Base-by-base conservation (phyloP, 2,888 invertebrate genomes). In the Pammene aurita region DNA sequence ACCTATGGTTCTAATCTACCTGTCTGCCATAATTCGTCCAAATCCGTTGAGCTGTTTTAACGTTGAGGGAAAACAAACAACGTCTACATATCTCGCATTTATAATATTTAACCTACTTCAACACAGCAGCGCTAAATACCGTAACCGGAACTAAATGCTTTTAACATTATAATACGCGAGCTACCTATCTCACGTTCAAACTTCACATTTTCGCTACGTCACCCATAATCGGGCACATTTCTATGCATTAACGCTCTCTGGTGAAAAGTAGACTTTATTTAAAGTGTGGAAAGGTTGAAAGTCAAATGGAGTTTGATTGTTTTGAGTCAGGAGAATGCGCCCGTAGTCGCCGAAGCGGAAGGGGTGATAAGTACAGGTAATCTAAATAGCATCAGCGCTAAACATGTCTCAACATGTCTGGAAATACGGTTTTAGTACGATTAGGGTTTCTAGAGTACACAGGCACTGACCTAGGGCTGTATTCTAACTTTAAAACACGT, bases 321-420 rank as follows among this genome's bases (percentile, higher is more conserved):
- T 72, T 77, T 79, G 77, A 80, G 74, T 10, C 41, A 14, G 79
- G 73, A 81, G 83, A 83, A 82, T 80, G 82, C 81, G 79, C 83
- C 78, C 76, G 76, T 78, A 85, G 83, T 84, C 83, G 79, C 80
- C 82, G 82, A 84, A 77, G 84, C 85, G 88, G 87, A 89, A 89
- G 80, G 82, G 76, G 77, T 76, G 90, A 90, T 90, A 92, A 90
- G 87, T 89, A 83, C 83, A 77, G 82, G 87, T 89, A 89, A 91
- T 90, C 89, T 88, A 89, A 90, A 90, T 87, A 87, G 85, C 84
- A 89, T 86, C 88, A 82, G 82, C 76, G 74, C 79, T 80, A 77
- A 81, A 80, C 80, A 82, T 73, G 80, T 72, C 79, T 80, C 77
- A 81, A 80, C 80, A 82, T 73, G 80, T 72, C 75, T 74, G 75